Conservation (phyloP, 1,140 invertebrate genomes). For the Drosophila elegans region DNA sequence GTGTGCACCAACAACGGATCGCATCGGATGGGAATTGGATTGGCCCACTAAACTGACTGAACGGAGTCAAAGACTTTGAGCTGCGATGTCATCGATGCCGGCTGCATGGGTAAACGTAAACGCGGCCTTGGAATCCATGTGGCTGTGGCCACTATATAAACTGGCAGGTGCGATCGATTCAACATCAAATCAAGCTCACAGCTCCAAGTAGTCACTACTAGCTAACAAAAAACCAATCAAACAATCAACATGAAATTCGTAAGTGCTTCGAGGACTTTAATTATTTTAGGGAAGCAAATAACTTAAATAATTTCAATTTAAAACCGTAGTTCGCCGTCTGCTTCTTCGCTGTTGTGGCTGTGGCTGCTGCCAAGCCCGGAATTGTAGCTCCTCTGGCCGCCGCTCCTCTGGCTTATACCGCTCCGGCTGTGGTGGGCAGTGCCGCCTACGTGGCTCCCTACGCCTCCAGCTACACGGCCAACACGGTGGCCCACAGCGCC, state of each 20-base stretch:
- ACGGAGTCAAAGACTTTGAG: constrained; percentile 31
- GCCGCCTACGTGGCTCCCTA: constrained; percentile 86
- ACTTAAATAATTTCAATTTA: not conserved
- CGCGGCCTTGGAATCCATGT: constrained; percentile 46
- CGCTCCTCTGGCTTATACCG: constrained; percentile 82
- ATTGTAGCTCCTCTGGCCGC: constrained; percentile 52
- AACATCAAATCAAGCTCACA: constrained; percentile 68
- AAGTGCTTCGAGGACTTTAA: constrained; percentile 35
- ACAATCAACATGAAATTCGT: constrained; percentile 81
- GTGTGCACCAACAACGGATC: constrained; percentile 28
- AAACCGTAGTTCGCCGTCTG: constrained; percentile 64
- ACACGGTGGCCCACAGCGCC: constrained; percentile 65
- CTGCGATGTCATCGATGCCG: constrained; percentile 42
- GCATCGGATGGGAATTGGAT: constrained; percentile 10
- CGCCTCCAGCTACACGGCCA: constrained; percentile 71
- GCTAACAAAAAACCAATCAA: constrained; percentile 24
- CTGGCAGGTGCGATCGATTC: constrained; percentile 3
- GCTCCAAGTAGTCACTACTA: constrained; percentile 60
- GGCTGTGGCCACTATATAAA: constrained; percentile 48
- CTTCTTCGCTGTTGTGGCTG: constrained; percentile 76
- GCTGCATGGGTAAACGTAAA: constrained; percentile 65
- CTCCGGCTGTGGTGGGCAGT: constrained; percentile 65
- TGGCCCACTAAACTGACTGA: constrained; percentile 49
- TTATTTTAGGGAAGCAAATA: not conserved
- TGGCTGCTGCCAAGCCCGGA: constrained; percentile 50